A percentile compares a stretch with the other conserved stretches of the same genome.
phyloP scores from a whole-genome alignment of 2,888 invertebrate species.

The Polydrusus tereticollis region DNA sequence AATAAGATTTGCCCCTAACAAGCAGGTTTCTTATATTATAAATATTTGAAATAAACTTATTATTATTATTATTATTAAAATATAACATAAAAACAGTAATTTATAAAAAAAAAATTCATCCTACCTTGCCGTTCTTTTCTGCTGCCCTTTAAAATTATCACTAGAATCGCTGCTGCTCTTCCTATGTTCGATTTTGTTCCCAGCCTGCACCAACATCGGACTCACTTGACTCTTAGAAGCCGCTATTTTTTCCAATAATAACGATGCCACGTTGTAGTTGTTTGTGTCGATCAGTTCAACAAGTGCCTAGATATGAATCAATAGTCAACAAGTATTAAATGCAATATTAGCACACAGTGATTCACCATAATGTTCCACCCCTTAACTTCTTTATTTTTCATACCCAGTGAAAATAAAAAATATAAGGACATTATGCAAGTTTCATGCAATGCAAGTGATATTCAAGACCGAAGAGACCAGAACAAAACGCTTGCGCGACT shows the following conservation, averaged over 20 bases:
- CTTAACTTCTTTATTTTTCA: too few species aligned
- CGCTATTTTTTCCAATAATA: constrained; percentile 64
- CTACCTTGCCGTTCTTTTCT: constrained; percentile 41
- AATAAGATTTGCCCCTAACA: too few species aligned
- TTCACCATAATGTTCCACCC: too few species aligned
- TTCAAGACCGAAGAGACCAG: too few species aligned
- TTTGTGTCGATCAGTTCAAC: constrained; percentile 74
- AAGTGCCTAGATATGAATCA: constrained; percentile 63
- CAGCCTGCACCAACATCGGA: constrained; percentile 62
- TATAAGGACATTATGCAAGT: too few species aligned
- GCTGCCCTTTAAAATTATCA: constrained; percentile 22
- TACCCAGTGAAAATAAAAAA: too few species aligned
- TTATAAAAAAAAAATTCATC: neutral
- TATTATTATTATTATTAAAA: neutral
- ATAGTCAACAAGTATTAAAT: neutral
- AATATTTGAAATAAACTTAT: too few species aligned
- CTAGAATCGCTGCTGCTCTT: constrained; percentile 45
- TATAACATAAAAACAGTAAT: neutral
- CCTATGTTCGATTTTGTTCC: constrained; percentile 61
- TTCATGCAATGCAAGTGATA: too few species aligned
- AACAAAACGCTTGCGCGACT: too few species aligned
- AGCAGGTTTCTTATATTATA: too few species aligned
- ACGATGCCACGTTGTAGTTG: constrained; percentile 63
- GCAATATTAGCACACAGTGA: too few species aligned
- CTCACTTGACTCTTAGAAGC: constrained; percentile 61